Conservation (phyloP, 2,888 invertebrate genomes). For the Anarsia innoxiella region DNA sequence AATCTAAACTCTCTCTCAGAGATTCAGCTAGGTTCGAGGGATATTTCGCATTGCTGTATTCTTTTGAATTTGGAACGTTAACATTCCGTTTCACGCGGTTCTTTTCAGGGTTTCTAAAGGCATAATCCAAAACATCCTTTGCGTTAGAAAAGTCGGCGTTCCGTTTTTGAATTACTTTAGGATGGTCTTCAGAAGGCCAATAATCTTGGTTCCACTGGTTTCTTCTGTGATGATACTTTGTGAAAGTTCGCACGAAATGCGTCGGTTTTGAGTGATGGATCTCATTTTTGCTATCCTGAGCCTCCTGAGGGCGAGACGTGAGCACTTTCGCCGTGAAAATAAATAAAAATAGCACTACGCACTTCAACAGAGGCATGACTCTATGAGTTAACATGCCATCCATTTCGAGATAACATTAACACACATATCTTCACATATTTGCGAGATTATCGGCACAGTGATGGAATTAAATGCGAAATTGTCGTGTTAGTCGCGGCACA, state of each 20-base stretch:
- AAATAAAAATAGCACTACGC: slow-evolving; percentile 60
- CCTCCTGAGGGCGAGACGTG: slow-evolving; percentile 59
- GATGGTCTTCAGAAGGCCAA: slow-evolving; percentile 35
- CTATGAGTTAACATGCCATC: slow-evolving; percentile 54
- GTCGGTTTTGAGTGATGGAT: slow-evolving; percentile 56
- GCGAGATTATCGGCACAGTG: neutral
- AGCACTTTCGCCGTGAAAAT: slow-evolving; percentile 67
- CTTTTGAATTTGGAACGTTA: slow-evolving; percentile 39
- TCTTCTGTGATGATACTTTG: slow-evolving; percentile 64
- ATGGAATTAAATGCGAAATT: neutral
- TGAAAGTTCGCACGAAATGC: slow-evolving; percentile 65
- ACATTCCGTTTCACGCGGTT: slow-evolving; percentile 39
- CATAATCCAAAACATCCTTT: neutral
- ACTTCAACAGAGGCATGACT: slow-evolving; percentile 62
- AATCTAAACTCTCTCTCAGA: slow-evolving; percentile 32
- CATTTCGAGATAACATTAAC: slow-evolving; percentile 34
- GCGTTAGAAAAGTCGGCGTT: slow-evolving; percentile 24
- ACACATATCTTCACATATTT: slow-evolving; percentile 2
- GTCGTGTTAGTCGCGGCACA: too few species aligned
- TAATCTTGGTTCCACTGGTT: slow-evolving; percentile 56
- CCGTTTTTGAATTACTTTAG: slow-evolving; percentile 43
- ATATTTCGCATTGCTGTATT: slow-evolving; percentile 24
- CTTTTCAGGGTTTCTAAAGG: neutral
- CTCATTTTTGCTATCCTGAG: slow-evolving; percentile 45
- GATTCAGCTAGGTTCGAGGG: slow-evolving; percentile 27